phyloP scores from a whole-genome alignment of 2,888 invertebrate genomes.

The Synanthedon myopaeformis region DNA sequence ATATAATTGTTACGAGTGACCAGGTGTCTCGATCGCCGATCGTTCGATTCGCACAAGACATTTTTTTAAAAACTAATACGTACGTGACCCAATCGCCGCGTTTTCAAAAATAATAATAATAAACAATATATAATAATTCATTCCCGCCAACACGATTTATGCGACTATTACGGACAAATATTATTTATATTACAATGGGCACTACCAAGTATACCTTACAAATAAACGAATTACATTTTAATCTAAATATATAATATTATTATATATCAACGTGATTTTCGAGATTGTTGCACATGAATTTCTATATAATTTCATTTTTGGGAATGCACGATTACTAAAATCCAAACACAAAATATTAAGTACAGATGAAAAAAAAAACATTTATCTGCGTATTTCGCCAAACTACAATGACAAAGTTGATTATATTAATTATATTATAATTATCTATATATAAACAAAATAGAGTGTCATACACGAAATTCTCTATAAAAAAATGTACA shows the following conservation, averaged over 20 bases:
- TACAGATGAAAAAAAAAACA: constrained; percentile 58
- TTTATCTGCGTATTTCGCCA: constrained; percentile 25
- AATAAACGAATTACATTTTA: constrained; percentile 53
- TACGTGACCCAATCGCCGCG: background rate
- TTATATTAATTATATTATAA: background rate
- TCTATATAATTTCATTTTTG: constrained; percentile 45
- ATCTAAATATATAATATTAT: constrained; percentile 28
- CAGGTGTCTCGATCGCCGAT: constrained; percentile 14
- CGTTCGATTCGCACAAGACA: background rate
- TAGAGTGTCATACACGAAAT: background rate
- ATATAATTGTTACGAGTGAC: constrained; percentile 8
- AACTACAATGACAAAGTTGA: constrained; percentile 23
- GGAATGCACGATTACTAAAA: constrained; percentile 65
- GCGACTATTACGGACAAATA: constrained; percentile 31
- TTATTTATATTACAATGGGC: constrained; percentile 12
- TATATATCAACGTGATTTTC: constrained; percentile 47
- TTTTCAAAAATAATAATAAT: no score
- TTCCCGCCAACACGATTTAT: constrained; percentile 7
- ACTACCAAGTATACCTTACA: constrained; percentile 36
- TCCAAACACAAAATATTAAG: constrained; percentile 64
- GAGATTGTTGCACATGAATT: constrained; percentile 42
- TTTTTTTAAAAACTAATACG: background rate
- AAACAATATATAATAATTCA: constrained; percentile 1
- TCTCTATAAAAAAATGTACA: constrained; percentile 14
- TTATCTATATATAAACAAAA: background rate